Conservation (phyloP, 2,113 vertebrate species). For the Planiliza haematocheilus region DNA sequence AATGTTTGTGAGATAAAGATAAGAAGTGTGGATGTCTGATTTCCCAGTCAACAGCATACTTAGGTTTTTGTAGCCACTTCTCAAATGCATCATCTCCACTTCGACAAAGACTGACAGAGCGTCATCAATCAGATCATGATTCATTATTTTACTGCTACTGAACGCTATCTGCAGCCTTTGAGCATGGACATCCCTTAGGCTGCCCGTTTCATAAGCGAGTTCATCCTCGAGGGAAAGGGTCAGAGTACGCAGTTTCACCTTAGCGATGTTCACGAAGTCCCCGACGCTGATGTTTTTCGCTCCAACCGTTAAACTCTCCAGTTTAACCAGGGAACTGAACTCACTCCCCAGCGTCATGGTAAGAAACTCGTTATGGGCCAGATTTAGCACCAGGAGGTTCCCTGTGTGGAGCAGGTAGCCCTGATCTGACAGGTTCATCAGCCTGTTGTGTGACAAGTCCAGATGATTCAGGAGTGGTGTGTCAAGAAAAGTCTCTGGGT, state of each 20-base stretch:
- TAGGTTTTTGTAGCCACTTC: conserved; percentile 34
- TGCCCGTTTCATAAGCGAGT: conserved; percentile 77
- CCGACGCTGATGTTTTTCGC: conserved; percentile 72
- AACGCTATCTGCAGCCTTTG: conserved; percentile 80
- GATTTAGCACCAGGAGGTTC: conserved; percentile 83
- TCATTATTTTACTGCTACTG: conserved; percentile 30
- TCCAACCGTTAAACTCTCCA: conserved; percentile 86
- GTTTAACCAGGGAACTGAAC: conserved; percentile 77
- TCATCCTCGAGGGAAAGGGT: conserved; percentile 80
- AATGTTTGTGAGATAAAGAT: conserved; percentile 80
- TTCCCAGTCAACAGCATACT: conserved; percentile 26
- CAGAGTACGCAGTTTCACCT: conserved; percentile 76
- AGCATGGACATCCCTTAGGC: conserved; percentile 77
- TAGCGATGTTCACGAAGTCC: conserved; percentile 78
- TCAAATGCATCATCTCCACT: conserved; percentile 75
- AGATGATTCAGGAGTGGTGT: conserved; percentile 83
- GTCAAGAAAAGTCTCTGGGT: conserved; percentile 81
- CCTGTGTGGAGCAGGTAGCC: conserved; percentile 71
- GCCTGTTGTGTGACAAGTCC: conserved; percentile 89
- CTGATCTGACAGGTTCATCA: conserved; percentile 77
- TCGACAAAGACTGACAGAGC: conserved; percentile 73
- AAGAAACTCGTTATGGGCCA: conserved; percentile 86
- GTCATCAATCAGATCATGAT: conserved; percentile 67
- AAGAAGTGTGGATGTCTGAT: conserved; percentile 56
- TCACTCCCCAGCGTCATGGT: conserved; percentile 83